Conservation (phyloP, 2,113 vertebrate species). For the Apteryx owenii region DNA sequence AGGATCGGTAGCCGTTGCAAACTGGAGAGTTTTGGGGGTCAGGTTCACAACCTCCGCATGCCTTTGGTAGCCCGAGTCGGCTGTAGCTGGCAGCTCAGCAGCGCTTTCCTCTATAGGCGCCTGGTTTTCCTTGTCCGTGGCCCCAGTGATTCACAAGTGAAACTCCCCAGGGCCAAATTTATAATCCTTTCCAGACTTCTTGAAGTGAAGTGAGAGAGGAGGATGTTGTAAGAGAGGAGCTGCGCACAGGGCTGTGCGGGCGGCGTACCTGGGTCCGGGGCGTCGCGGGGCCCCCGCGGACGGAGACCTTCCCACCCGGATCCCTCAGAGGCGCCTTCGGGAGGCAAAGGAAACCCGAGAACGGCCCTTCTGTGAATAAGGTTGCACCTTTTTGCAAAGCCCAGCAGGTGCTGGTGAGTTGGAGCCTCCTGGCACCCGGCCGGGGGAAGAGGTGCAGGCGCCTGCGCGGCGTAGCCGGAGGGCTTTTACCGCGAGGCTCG, state of each 20-base stretch:
- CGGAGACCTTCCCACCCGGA: too few relatives aligned
- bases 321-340: not conserved
- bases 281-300: not conserved
- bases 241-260: not conserved
- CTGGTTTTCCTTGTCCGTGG: conserved; percentile 3
- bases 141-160: conserved; percentile 24
- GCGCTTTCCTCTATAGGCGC: fast-evolving
- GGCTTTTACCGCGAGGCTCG: too few relatives aligned
- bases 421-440: too few relatives aligned
- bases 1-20: not conserved
- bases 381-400: too few relatives aligned
- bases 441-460: too few relatives aligned
- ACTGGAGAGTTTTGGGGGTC: not conserved
- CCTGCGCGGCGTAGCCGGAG: too few relatives aligned
- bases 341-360: too few relatives aligned
- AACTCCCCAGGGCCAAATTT: conserved; percentile 29
- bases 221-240: not conserved
- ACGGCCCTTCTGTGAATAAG: too few relatives aligned
- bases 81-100: not conserved
- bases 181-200: conserved; percentile 12
- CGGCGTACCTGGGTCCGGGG: not conserved
- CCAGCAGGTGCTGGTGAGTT: too few relatives aligned
- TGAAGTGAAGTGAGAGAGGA: not conserved
- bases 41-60: not conserved
- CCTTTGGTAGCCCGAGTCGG: not conserved